phyloP scores from a whole-genome alignment of 2,888 invertebrate species.

The Pogonocherus hispidulus region DNA sequence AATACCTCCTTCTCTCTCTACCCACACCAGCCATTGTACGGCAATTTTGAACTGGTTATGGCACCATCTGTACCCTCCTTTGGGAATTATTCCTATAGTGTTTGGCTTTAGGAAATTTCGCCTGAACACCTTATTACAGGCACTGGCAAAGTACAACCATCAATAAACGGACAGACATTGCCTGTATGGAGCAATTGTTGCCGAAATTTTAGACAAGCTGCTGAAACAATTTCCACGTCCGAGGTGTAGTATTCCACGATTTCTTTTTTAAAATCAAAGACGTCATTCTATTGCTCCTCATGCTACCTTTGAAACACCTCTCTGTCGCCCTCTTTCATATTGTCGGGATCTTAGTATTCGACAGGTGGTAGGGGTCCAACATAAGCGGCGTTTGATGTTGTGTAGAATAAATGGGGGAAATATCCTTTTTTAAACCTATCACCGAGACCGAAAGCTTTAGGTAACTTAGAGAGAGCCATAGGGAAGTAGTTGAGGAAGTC shows the following conservation, averaged over 20 bases:
- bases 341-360: conserved; percentile 33
- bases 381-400: conserved; percentile 37
- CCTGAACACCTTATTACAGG: conserved; percentile 39
- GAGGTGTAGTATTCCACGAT: too few species aligned
- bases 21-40: conserved; percentile 41
- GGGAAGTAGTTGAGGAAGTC: background rate
- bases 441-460: conserved; percentile 43
- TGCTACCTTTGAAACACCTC: too few species aligned
- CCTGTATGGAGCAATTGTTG: conserved; percentile 45
- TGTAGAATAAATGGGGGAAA: conserved; percentile 50
- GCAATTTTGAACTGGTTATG: conserved; percentile 35
- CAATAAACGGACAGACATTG: conserved; percentile 51
- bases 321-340: conserved; percentile 1
- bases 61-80: conserved; percentile 52
- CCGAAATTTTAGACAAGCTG: conserved; percentile 56
- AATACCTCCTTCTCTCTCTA: conserved; percentile 35
- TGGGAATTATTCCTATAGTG: conserved; percentile 54
- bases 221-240: too few species aligned
- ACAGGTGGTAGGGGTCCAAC: conserved; percentile 35
- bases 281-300: too few species aligned
- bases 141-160: conserved; percentile 52
- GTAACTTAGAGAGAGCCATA: conserved; percentile 35
- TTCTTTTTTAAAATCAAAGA: too few species aligned
- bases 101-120: too few species aligned
- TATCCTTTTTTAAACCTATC: conserved; percentile 45